phyloP scores from a whole-genome alignment of 2,888 invertebrate genomes.

The Atethmia centrago region DNA sequence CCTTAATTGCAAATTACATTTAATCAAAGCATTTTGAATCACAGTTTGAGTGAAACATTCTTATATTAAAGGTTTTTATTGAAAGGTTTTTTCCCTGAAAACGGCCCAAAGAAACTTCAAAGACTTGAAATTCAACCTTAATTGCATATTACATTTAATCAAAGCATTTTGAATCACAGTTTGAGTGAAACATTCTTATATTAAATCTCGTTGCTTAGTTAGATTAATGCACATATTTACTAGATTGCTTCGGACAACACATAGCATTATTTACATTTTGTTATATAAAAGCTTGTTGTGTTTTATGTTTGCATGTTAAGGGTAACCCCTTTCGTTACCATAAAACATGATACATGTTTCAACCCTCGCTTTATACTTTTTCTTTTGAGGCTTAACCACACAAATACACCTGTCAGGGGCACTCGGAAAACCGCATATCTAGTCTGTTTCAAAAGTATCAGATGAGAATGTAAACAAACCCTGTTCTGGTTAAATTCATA shows the following conservation, averaged over 20 bases:
- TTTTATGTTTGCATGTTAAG: not conserved
- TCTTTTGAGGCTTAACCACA: constrained; percentile 11
- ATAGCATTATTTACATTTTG: not conserved
- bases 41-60: not conserved
- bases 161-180: not conserved
- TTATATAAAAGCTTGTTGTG: not conserved
- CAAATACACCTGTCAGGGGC: constrained; percentile 13
- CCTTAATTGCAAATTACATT: not conserved
- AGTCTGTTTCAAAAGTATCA: not conserved
- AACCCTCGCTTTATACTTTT: constrained; percentile 14
- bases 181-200: not conserved
- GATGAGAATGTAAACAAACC: not conserved
- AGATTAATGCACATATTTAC: constrained; percentile 5
- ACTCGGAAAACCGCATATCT: not conserved
- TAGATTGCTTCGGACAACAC: constrained; percentile 1
- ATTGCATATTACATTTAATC: not conserved
- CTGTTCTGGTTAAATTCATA: not conserved
- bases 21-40: not conserved
- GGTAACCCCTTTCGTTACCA: not conserved
- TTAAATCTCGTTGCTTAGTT: not conserved
- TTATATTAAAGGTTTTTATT: not conserved
- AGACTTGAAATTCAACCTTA: constrained; percentile 11
- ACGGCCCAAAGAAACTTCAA: not conserved
- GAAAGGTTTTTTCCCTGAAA: too few relatives aligned
- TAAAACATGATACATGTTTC: constrained; percentile 30